phyloP scores from a whole-genome alignment of 2,113 vertebrate genomes.

The Recurvirostra avosetta region DNA sequence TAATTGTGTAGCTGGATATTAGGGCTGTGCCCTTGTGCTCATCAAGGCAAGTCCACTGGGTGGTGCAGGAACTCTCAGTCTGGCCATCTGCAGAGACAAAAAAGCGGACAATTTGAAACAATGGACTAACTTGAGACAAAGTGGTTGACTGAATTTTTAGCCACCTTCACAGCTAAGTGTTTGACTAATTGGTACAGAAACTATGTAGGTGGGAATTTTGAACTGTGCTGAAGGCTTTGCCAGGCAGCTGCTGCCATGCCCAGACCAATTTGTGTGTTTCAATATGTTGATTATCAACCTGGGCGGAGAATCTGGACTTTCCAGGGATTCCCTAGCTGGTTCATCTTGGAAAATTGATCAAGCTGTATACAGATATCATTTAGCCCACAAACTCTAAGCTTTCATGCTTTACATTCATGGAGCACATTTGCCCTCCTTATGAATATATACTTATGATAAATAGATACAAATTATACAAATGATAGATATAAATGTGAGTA shows the following conservation, averaged over 20 bases:
- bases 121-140: neutral
- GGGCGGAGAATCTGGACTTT: neutral
- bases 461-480: neutral
- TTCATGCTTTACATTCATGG: neutral
- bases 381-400: neutral
- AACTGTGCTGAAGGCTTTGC: neutral
- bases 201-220: neutral
- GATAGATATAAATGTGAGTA: neutral
- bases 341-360: neutral
- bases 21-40: neutral
- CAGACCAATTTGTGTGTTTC: neutral
- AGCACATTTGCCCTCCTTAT: neutral
- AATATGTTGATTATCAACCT: neutral
- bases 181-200: neutral
- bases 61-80: neutral
- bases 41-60: neutral
- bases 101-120: neutral
- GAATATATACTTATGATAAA: neutral
- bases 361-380: neutral
- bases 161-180: neutral
- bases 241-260: neutral
- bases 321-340: neutral
- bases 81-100: neutral
- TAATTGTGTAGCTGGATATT: neutral
- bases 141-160: neutral